Conservation (phyloP, 2,888 invertebrate species). For the Cosmia pyralina region DNA sequence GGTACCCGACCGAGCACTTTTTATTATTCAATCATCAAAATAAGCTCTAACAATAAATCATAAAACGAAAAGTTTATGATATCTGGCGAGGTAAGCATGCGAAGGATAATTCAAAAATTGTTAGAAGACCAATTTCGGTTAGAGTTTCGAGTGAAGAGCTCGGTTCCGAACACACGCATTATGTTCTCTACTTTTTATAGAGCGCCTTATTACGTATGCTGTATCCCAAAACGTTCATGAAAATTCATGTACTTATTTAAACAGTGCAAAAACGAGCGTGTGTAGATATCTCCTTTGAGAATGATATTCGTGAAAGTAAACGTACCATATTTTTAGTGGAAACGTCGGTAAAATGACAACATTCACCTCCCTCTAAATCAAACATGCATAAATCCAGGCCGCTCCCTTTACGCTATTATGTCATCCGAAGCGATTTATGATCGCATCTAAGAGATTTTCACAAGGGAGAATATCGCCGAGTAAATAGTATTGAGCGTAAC, state of each 20-base stretch:
- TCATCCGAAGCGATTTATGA: constrained; percentile 89
- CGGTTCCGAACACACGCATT: constrained; percentile 57
- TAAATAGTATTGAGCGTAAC: constrained; percentile 83
- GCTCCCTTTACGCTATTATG: constrained; percentile 88
- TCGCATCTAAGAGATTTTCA: constrained; percentile 87
- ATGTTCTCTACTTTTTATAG: constrained; percentile 57
- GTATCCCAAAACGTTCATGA: constrained; percentile 64
- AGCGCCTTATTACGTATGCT: constrained; percentile 59
- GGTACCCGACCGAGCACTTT: constrained; percentile 61
- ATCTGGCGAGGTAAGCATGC: constrained; percentile 64
- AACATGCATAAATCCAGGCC: constrained; percentile 88
- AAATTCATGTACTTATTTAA: constrained; percentile 64
- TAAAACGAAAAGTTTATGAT: constrained; percentile 70
- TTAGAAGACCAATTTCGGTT: constrained; percentile 70
- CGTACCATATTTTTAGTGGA: constrained; percentile 74
- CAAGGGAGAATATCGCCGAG: constrained; percentile 81
- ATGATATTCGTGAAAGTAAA: constrained; percentile 72
- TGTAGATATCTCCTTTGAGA: constrained; percentile 65
- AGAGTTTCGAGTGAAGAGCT: constrained; percentile 65
- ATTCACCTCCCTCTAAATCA: constrained; percentile 85
- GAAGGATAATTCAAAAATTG: constrained; percentile 63
- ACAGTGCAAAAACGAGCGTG: constrained; percentile 58
- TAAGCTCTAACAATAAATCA: constrained; percentile 67
- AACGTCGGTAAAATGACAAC: constrained; percentile 77
- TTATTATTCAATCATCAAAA: constrained; percentile 70